Conservation (phyloP, 2,888 invertebrate species). For the Stramonita haemastoma region DNA sequence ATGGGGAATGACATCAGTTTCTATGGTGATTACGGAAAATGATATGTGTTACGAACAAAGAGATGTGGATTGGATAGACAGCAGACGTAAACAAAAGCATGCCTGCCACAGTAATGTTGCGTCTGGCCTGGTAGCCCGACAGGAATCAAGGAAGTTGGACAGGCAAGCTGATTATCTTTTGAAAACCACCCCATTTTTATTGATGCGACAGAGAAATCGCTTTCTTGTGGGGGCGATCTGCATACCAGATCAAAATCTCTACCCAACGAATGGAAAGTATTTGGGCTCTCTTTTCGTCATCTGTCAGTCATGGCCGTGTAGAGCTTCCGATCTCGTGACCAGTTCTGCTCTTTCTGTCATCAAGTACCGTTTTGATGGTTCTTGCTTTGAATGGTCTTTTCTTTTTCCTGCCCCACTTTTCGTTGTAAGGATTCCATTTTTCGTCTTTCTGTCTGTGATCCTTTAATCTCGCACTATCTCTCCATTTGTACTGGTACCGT, state of each 20-base stretch:
- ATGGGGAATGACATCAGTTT: neutral
- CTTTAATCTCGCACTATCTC: no score
- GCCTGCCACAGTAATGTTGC: conserved; percentile 14
- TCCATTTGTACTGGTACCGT: no score
- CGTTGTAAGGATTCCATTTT: no score
- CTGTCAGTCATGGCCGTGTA: neutral
- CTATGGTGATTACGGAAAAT: conserved; percentile 21
- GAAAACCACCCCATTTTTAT: no score
- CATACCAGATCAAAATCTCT: neutral
- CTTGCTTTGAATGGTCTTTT: neutral
- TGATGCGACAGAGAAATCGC: no score
- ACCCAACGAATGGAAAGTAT: neutral
- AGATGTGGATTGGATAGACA: conserved; percentile 34
- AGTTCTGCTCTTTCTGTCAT: neutral
- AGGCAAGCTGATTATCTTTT: neutral
- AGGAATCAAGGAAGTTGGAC: conserved; percentile 19
- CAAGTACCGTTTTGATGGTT: neutral
- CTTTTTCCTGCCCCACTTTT: no score
- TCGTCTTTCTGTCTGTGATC: no score
- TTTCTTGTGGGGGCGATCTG: neutral
- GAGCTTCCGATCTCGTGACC: neutral
- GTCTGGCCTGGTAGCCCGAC: conserved; percentile 16
- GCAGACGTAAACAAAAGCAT: conserved; percentile 46
- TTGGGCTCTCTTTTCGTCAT: neutral
- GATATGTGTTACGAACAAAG: neutral